Percentiles rank a stretch among this genome's conserved stretches.
Conservation (phyloP, 2,888 invertebrate genomes). For the Ephialtes manifestator region DNA sequence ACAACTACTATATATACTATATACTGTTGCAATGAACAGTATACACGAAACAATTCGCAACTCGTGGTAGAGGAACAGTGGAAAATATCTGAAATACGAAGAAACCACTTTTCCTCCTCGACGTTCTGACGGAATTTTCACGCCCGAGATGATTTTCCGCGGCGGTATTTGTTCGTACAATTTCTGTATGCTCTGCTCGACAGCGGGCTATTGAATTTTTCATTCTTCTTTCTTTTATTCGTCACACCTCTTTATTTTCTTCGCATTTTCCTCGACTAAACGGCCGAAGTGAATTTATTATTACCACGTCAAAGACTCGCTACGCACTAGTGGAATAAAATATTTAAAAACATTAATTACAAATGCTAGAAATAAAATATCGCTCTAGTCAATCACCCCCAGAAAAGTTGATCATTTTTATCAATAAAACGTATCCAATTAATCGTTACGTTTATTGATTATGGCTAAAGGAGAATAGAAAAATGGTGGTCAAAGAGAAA, state of each 20-base stretch:
- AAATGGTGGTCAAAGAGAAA: no score
- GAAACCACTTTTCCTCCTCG: constrained; percentile 63
- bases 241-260: constrained; percentile 27
- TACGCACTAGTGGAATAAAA: constrained; percentile 26
- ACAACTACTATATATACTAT: constrained; percentile 15
- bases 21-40: constrained; percentile 13
- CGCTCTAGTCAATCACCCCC: not conserved
- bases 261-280: constrained; percentile 24
- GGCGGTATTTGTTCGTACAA: constrained; percentile 52
- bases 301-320: constrained; percentile 43
- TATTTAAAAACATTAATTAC: not conserved
- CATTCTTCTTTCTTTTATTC: constrained; percentile 39
- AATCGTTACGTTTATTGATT: no score
- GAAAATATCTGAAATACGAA: constrained; percentile 63
- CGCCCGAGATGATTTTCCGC: constrained; percentile 61
- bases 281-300: constrained; percentile 52
- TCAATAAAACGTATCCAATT: not conserved
- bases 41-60: constrained; percentile 54
- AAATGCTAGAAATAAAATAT: not conserved
- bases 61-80: constrained; percentile 43
- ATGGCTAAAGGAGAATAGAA: no score
- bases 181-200: constrained; percentile 36
- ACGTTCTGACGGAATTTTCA: constrained; percentile 63
- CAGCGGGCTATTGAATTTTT: constrained; percentile 63
- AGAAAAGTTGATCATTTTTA: not conserved